phyloP scores from a whole-genome alignment of 2,113 vertebrate species.

The Tetrao urogallus region DNA sequence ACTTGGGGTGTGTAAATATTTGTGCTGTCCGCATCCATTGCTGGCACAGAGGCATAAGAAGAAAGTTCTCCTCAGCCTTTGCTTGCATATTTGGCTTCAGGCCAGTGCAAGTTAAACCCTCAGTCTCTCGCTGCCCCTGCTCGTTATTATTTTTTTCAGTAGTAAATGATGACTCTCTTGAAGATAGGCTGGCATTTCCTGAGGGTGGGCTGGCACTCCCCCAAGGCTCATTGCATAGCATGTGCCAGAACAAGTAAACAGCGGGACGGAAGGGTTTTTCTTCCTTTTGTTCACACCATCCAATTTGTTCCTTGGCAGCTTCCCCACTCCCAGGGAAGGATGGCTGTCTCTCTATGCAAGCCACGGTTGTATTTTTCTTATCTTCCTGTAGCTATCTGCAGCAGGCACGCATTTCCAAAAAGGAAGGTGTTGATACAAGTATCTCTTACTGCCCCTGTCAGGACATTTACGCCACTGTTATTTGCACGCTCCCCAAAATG shows the following conservation, averaged over 20 bases:
- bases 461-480: background rate
- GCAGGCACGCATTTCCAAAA: slow-evolving; percentile 1
- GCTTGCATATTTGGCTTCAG: slow-evolving; percentile 37
- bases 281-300: background rate
- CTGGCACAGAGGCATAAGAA: slow-evolving; percentile 49
- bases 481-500: slow-evolving; percentile 31
- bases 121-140: background rate
- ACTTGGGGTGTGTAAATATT: slow-evolving; percentile 66
- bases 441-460: background rate
- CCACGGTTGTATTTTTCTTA: background rate
- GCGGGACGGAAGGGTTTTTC: background rate
- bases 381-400: background rate
- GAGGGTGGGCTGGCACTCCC: background rate
- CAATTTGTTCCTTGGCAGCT: slow-evolving; percentile 24
- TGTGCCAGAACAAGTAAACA: background rate
- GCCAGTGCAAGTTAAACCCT: slow-evolving; percentile 46
- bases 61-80: slow-evolving; percentile 63
- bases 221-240: background rate
- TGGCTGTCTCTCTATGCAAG: background rate
- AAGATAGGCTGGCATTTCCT: slow-evolving; percentile 4
- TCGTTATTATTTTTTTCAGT: background rate
- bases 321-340: background rate
- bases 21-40: slow-evolving; percentile 61
- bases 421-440: slow-evolving; percentile 28
- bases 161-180: slow-evolving; percentile 7